These are phyloP conservation scores for Agonopterix arenella DNA, from an alignment of 2,888 invertebrate species.

Conservation along the genomic window DNA sequence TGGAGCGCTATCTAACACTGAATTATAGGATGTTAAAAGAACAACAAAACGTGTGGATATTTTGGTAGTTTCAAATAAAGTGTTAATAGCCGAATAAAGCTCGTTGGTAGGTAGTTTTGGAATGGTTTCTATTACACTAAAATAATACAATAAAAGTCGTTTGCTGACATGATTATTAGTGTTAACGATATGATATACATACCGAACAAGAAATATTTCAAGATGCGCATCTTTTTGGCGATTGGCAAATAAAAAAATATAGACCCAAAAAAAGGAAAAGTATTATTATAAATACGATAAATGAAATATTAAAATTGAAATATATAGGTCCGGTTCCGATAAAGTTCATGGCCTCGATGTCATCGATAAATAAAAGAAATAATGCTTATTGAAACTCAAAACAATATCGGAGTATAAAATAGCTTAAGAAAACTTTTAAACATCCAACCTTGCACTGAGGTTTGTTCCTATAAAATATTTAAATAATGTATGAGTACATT, in stretches of 20 bases:
- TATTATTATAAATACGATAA: constrained; percentile 3
- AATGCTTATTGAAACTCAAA: constrained; percentile 3
- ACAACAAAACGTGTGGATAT: constrained; percentile 64
- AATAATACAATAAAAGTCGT: background rate
- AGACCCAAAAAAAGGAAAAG: background rate
- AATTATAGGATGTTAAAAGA: constrained; percentile 61
- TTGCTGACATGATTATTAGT: too few relatives aligned
- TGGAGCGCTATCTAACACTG: constrained; percentile 50
- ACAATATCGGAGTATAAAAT: background rate
- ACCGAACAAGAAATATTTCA: too few relatives aligned
- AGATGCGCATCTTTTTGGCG: too few relatives aligned
- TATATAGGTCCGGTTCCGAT: constrained; percentile 14
- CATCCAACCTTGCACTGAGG: background rate
- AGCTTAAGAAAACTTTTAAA: background rate
- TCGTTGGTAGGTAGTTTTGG: constrained; percentile 17
- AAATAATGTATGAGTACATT: constrained; percentile 3
- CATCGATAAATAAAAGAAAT: constrained; percentile 7
- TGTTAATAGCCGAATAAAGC: constrained; percentile 49
- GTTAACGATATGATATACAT: too few relatives aligned
- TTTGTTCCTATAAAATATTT: constrained; percentile 2
- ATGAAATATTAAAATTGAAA: constrained; percentile 3
- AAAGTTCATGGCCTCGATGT: constrained; percentile 18
- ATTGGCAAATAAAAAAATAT: background rate
- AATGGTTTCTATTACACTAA: constrained; percentile 11
- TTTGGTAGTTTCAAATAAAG: constrained; percentile 52